Percentiles rank a stretch among this genome's conserved stretches.
Evolutionary conservation across 2,797 vertebrate species (phyloP).

Genomic region (Phoeniculus purpureus): DNA sequence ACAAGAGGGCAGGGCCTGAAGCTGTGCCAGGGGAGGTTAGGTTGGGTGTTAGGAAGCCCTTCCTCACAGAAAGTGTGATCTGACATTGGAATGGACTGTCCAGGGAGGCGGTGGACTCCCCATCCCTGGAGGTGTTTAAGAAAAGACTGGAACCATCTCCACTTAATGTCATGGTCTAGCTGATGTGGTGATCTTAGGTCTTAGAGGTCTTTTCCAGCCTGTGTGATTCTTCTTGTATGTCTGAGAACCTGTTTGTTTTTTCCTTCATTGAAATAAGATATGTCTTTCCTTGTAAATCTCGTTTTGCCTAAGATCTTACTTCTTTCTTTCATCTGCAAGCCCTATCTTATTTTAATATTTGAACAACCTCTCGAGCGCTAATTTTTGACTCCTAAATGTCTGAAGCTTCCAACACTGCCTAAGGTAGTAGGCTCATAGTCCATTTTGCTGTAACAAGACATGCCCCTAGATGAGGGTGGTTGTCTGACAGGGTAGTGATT

Average conservation of each 20-base stretch:
- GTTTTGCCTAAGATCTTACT: background rate
- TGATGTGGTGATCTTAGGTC: too few species aligned
- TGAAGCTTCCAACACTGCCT: background rate
- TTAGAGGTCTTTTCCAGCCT: too few species aligned
- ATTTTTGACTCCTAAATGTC: background rate
- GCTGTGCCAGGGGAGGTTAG: too few species aligned
- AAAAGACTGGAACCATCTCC: too few species aligned
- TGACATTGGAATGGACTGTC: too few species aligned
- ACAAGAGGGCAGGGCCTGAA: too few species aligned
- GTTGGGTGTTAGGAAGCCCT: too few species aligned
- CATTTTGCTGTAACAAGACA: rapidly evolving
- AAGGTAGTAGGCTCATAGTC: background rate
- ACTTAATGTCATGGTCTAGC: too few species aligned
- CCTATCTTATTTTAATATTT: background rate
- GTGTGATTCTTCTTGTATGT: background rate
- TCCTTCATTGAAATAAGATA: background rate
- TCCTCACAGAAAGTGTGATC: too few species aligned
- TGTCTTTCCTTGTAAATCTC: background rate
- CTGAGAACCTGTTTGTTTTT: background rate
- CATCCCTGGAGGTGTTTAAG: too few species aligned
- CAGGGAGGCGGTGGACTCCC: too few species aligned
- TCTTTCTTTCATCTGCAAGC: background rate
- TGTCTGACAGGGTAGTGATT: background rate
- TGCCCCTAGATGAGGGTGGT: background rate
- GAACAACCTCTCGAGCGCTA: background rate